phyloP scores from a whole-genome alignment of 1,140 invertebrate species.

The Sminthurides bifidus region DNA sequence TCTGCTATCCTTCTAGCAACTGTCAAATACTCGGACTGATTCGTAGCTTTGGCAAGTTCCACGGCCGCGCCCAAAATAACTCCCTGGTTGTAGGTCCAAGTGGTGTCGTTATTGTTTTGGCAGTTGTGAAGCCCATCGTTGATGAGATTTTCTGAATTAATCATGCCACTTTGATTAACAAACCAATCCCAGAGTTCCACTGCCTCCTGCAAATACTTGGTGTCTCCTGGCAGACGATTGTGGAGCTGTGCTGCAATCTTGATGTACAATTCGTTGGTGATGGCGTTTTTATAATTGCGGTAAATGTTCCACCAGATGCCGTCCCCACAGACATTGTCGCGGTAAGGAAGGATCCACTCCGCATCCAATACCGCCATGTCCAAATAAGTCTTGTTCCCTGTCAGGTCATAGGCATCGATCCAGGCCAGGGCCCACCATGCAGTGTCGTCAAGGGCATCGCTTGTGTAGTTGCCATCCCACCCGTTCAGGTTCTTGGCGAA shows the following conservation, averaged over 20 bases:
- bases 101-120: constrained; percentile 17
- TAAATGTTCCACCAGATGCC: constrained; percentile 27
- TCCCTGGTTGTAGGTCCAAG: constrained; percentile 30
- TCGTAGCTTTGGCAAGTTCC: constrained; percentile 17
- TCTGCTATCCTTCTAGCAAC: constrained; percentile 17
- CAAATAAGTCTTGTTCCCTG: constrained; percentile 19
- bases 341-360: constrained; percentile 8
- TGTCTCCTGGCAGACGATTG: constrained; percentile 25
- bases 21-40: not conserved
- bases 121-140: constrained; percentile 24
- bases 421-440: constrained; percentile 28
- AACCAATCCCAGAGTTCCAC: constrained; percentile 25
- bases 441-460: constrained; percentile 23
- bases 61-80: constrained; percentile 24
- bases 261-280: constrained; percentile 28
- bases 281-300: constrained; percentile 25
- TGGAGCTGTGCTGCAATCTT: constrained; percentile 16
- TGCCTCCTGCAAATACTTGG: constrained; percentile 20
- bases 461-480: constrained; percentile 25
- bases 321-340: constrained; percentile 25
- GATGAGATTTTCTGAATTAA: constrained; percentile 20
- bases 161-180: constrained; percentile 20
- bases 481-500: constrained; percentile 17
- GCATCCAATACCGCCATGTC: constrained; percentile 24
- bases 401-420: constrained; percentile 27